Conservation (phyloP, 1,140 invertebrate genomes). For the Drosophila chauvacae region DNA sequence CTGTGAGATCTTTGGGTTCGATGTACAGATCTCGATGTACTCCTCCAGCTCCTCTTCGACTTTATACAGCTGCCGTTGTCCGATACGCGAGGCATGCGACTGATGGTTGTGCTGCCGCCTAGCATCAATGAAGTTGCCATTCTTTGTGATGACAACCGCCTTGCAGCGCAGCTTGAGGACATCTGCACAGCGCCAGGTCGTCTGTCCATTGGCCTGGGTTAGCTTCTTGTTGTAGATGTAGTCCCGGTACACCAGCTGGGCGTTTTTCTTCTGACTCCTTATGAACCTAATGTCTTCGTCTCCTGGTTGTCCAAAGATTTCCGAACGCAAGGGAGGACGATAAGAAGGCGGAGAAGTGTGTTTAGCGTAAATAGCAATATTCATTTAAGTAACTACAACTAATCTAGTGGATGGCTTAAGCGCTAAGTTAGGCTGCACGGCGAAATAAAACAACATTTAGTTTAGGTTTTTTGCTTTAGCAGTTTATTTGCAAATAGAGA, state of each 20-base stretch:
- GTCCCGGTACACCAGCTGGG: constrained; percentile 71
- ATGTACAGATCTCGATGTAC: constrained; percentile 74
- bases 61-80: constrained; percentile 66
- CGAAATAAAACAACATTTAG: constrained; percentile 72
- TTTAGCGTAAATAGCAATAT: constrained; percentile 22
- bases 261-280: constrained; percentile 80
- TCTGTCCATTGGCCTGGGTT: constrained; percentile 78
- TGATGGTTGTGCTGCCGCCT: constrained; percentile 67
- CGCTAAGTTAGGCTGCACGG: constrained; percentile 30
- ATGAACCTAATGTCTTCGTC: constrained; percentile 64
- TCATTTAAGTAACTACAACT: constrained; percentile 19
- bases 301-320: constrained; percentile 14
- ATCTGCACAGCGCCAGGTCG: constrained; percentile 77
- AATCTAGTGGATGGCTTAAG: constrained; percentile 44
- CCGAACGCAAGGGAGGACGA: constrained; percentile 21
- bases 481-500: constrained; percentile 56
- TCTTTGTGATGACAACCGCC: constrained; percentile 77
- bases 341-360: constrained; percentile 29
- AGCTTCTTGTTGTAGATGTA: constrained; percentile 82
- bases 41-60: constrained; percentile 73
- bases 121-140: constrained; percentile 60
- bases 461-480: constrained; percentile 45
- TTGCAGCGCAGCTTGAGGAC: constrained; percentile 73
- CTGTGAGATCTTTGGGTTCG: constrained; percentile 72
- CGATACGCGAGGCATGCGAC: constrained; percentile 60